Conservation (phyloP, 1,140 invertebrate species). For the Zaprionus ghesquierei region DNA sequence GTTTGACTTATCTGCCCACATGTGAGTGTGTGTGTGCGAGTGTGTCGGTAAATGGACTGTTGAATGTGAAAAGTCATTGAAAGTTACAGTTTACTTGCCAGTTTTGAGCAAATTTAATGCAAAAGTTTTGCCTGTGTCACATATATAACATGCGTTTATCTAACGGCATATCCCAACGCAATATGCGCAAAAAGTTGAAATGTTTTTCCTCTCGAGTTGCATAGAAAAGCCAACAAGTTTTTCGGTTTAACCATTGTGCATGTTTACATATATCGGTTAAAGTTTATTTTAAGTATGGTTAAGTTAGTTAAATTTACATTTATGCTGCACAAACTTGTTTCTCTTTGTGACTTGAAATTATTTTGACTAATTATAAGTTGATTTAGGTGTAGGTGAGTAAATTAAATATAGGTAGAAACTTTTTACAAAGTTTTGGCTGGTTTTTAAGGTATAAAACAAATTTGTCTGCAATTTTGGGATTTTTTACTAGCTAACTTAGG, state of each 20-base stretch:
- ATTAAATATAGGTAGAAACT: too few species aligned
- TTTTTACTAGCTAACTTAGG: too few species aligned
- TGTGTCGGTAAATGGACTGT: slow-evolving; percentile 53
- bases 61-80: slow-evolving; percentile 67
- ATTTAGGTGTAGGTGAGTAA: neutral
- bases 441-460: too few species aligned
- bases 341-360: neutral
- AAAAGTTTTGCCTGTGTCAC: slow-evolving; percentile 47
- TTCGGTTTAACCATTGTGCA: slow-evolving; percentile 24
- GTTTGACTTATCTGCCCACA: slow-evolving; percentile 24
- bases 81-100: slow-evolving; percentile 63
- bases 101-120: slow-evolving; percentile 56
- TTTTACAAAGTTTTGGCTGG: too few species aligned
- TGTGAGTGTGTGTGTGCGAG: slow-evolving; percentile 2
- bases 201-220: slow-evolving; percentile 33
- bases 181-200: slow-evolving; percentile 41
- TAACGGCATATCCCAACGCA: slow-evolving; percentile 21
- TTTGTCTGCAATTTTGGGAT: too few species aligned
- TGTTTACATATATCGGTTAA: slow-evolving; percentile 20
- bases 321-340: neutral
- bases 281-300: slow-evolving; percentile 28
- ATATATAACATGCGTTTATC: slow-evolving; percentile 46
- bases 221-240: slow-evolving; percentile 30
- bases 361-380: neutral
- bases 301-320: neutral